Percentiles rank a stretch among this genome's conserved stretches.
phyloP scores from a whole-genome alignment of 2,888 invertebrate species.

The Cybosia mesomella region DNA sequence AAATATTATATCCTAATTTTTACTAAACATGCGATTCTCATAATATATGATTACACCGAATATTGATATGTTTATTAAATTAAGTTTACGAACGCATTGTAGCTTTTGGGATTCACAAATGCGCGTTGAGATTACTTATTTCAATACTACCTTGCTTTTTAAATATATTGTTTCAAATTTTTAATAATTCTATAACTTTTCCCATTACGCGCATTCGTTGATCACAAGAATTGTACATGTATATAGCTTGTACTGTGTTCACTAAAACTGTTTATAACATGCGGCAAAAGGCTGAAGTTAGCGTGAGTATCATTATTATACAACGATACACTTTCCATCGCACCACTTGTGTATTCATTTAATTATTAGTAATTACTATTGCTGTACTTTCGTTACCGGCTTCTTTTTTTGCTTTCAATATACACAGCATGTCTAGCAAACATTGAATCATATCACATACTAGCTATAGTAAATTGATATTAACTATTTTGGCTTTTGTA shows the following conservation, averaged over 20 bases:
- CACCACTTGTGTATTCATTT: constrained; percentile 32
- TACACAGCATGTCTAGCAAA: constrained; percentile 3
- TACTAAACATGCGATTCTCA: not conserved
- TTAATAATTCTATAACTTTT: not conserved
- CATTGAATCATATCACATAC: constrained; percentile 2
- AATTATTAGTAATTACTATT: constrained; percentile 15
- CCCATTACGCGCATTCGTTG: constrained; percentile 1
- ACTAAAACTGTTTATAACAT: constrained; percentile 78
- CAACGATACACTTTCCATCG: constrained; percentile 51
- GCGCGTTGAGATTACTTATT: not conserved
- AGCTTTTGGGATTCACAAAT: not conserved
- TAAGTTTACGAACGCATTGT: not conserved
- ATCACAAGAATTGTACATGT: constrained; percentile 52
- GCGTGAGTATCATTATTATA: constrained; percentile 87
- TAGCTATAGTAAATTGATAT: not conserved
- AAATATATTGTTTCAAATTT: not conserved
- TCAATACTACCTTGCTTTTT: too few relatives aligned
- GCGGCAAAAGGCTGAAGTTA: constrained; percentile 90
- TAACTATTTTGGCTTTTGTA: not conserved
- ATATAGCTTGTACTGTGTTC: constrained; percentile 77
- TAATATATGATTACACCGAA: constrained; percentile 33
- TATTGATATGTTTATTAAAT: constrained; percentile 9
- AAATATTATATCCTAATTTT: too few relatives aligned
- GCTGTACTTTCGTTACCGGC: constrained; percentile 19
- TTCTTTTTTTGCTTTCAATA: constrained; percentile 18